Percentiles rank a stretch among this genome's conserved stretches.
Conservation (phyloP, 92 coral and sea anemone species). For the Actinostola sp. region DNA sequence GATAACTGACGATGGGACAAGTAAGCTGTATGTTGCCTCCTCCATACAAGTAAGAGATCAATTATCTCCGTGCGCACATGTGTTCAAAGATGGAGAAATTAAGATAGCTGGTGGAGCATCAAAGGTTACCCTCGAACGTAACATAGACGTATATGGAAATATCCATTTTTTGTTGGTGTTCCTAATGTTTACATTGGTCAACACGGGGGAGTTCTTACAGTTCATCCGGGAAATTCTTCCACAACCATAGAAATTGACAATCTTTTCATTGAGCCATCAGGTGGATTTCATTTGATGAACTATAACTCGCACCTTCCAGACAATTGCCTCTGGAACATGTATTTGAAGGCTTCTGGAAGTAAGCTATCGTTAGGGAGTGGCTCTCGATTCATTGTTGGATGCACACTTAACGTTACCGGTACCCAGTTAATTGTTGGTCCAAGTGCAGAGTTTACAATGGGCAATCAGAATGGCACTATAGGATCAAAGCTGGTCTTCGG, state of each 20-base stretch:
- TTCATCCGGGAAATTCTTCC: slow-evolving; percentile 59
- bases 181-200: slow-evolving; percentile 61
- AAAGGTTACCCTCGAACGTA: slow-evolving; percentile 36
- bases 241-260: slow-evolving; percentile 24
- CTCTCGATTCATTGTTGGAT: slow-evolving; percentile 12
- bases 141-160: slow-evolving; percentile 49
- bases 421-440: slow-evolving; percentile 23
- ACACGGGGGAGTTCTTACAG: slow-evolving; percentile 44
- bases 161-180: slow-evolving; percentile 32
- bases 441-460: slow-evolving; percentile 32
- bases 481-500: slow-evolving; percentile 29
- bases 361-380: slow-evolving; percentile 4
- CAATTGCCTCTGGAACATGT: slow-evolving; percentile 42
- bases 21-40: slow-evolving; percentile 57
- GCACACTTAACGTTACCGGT: slow-evolving; percentile 39
- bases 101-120: slow-evolving; percentile 20
- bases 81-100: slow-evolving; percentile 50
- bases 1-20: slow-evolving; percentile 60
- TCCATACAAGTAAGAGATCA: slow-evolving; percentile 29
- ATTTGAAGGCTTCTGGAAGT: slow-evolving; percentile 11
- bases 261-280: slow-evolving; percentile 26
- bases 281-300: slow-evolving; percentile 33
- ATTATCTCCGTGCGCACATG: slow-evolving; percentile 59
- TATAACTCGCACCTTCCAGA: slow-evolving; percentile 24
- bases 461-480: slow-evolving; percentile 4